phyloP scores from a whole-genome alignment of 1,140 invertebrate species.

The Eupristina koningsbergeri region DNA sequence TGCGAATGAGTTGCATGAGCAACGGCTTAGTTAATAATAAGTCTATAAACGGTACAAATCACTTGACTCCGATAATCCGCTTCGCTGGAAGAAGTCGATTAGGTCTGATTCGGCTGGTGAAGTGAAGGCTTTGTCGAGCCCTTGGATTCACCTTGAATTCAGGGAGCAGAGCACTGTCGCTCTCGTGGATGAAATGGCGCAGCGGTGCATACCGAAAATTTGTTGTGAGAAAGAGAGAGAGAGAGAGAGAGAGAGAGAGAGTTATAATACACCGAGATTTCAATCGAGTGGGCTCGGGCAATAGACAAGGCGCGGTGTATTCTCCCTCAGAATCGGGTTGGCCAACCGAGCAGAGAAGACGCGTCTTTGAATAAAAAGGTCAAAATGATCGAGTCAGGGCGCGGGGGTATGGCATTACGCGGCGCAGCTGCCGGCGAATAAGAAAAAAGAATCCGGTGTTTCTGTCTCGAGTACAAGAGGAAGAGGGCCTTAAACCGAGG shows the following conservation, averaged over 20 bases:
- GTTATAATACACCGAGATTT: too few relatives aligned
- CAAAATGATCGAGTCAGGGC: conserved; percentile 21
- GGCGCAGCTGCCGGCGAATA: conserved; percentile 34
- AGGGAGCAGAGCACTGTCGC: not conserved
- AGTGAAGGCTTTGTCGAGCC: not conserved
- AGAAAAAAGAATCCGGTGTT: conserved; percentile 14
- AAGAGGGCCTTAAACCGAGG: conserved; percentile 9
- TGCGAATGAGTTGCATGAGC: too few relatives aligned
- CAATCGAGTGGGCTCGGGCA: too few relatives aligned
- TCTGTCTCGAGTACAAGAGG: conserved; percentile 3
- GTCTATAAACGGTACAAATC: too few relatives aligned
- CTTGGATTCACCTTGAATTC: not conserved
- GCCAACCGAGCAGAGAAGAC: not conserved
- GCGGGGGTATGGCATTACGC: not conserved
- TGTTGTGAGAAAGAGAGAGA: too few relatives aligned
- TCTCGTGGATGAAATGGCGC: too few relatives aligned
- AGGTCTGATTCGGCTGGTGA: too few relatives aligned
- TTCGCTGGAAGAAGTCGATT: not conserved
- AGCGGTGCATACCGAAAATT: not conserved
- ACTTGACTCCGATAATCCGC: not conserved
- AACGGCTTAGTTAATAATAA: too few relatives aligned
- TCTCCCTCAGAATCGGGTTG: too few relatives aligned
- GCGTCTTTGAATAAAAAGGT: conserved; percentile 8
- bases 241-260: too few relatives aligned
- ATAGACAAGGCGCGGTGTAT: too few relatives aligned